Conservation (phyloP, 2,888 invertebrate species). For the Shargacucullia verbasci region DNA sequence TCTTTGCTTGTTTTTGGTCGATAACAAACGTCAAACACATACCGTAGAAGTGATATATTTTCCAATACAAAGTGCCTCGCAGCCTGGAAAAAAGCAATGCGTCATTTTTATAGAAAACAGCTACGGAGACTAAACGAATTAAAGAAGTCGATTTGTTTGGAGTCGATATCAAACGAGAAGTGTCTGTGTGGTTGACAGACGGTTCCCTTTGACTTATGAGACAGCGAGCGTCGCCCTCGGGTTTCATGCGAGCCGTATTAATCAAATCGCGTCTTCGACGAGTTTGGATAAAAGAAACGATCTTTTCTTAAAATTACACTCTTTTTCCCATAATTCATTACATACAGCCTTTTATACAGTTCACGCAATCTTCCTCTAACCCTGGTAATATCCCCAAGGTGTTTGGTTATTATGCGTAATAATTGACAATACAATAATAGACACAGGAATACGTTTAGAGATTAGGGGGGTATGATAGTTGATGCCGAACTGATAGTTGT, state of each 20-base stretch:
- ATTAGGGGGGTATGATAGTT: slow-evolving; percentile 10
- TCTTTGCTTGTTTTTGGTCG: slow-evolving; percentile 38
- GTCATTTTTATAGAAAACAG: slow-evolving; percentile 43
- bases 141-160: slow-evolving; percentile 59
- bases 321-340: too few relatives aligned
- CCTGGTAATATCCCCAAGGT: slow-evolving; percentile 34
- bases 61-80: slow-evolving; percentile 41
- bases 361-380: slow-evolving; percentile 4
- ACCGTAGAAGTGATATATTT: slow-evolving; percentile 49
- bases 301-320: slow-evolving; percentile 20
- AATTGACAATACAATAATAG: slow-evolving; percentile 34
- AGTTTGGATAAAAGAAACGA: slow-evolving; percentile 15
- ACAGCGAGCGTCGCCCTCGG: slow-evolving; percentile 13
- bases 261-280: slow-evolving; percentile 34
- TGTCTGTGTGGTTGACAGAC: slow-evolving; percentile 56
- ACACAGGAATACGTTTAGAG: slow-evolving; percentile 16
- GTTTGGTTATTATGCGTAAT: slow-evolving; percentile 19
- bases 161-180: slow-evolving; percentile 55
- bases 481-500: too few relatives aligned
- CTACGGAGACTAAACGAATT: slow-evolving; percentile 50
- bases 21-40: slow-evolving; percentile 47
- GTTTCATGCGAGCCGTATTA: slow-evolving; percentile 30
- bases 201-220: slow-evolving; percentile 49
- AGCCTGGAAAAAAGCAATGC: slow-evolving; percentile 41
- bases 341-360: slow-evolving; percentile 7